Conservation (phyloP, 2,888 invertebrate species). For the Lasioglossum villosulum region DNA sequence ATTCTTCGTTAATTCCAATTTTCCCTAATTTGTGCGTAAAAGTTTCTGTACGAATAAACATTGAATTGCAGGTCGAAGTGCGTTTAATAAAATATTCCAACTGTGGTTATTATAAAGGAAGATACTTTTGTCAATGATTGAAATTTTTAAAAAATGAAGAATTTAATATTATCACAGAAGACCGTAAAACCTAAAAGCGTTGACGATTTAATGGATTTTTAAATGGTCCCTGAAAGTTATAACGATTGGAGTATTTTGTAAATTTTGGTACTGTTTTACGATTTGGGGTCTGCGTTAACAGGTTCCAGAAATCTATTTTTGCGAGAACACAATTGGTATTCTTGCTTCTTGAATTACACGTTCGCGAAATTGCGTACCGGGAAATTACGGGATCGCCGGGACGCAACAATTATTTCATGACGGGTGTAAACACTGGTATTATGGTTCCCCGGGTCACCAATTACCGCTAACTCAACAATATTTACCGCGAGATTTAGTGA, state of each 20-base stretch:
- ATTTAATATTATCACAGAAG: neutral
- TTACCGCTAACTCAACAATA: slow-evolving; percentile 68
- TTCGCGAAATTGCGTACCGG: slow-evolving; percentile 28
- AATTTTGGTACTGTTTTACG: neutral
- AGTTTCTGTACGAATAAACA: neutral
- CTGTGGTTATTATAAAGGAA: neutral
- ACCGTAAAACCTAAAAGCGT: neutral
- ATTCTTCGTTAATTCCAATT: too few species aligned
- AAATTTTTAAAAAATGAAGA: neutral
- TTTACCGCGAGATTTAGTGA: slow-evolving; percentile 58
- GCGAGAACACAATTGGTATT: slow-evolving; percentile 19
- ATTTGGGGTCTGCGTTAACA: neutral
- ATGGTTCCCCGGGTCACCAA: slow-evolving; percentile 49
- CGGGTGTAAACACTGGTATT: slow-evolving; percentile 60
- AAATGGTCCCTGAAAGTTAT: neutral
- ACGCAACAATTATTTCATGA: slow-evolving; percentile 65
- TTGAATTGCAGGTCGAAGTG: neutral
- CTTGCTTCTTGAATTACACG: slow-evolving; percentile 44
- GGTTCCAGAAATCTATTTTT: slow-evolving; percentile 29
- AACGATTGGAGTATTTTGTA: neutral
- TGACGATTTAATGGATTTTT: neutral
- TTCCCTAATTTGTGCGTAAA: neutral
- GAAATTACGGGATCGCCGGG: slow-evolving; percentile 55
- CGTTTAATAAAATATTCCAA: neutral
- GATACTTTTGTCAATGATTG: neutral